phyloP scores from a whole-genome alignment of 2,888 invertebrate species.

The Choreutis nemorana region DNA sequence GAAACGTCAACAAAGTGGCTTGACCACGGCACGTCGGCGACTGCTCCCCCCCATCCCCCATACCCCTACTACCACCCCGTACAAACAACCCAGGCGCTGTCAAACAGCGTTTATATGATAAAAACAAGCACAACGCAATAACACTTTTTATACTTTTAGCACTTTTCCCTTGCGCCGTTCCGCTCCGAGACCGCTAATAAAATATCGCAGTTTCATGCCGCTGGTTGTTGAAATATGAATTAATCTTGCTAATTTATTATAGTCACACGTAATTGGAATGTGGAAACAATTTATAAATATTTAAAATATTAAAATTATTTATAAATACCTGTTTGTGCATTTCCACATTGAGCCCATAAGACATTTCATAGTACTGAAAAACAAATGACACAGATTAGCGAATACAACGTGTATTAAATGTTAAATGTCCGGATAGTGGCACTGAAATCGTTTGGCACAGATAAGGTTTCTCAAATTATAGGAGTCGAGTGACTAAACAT shows the following conservation, averaged over 20 bases:
- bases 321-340: constrained; percentile 94
- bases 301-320: constrained; percentile 8
- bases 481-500: constrained; percentile 60
- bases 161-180: constrained; percentile 31
- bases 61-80: constrained; percentile 15
- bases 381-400: constrained; percentile 46
- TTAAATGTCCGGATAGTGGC: constrained; percentile 29
- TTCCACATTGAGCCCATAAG: constrained; percentile 95
- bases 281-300: constrained; percentile 20
- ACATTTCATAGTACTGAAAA: constrained; percentile 98
- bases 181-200: constrained; percentile 22
- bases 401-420: constrained; percentile 23
- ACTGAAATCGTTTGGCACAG: constrained; percentile 52
- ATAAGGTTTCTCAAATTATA: constrained; percentile 60
- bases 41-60: constrained; percentile 12
- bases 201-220: constrained; percentile 27
- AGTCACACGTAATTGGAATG: constrained; percentile 20
- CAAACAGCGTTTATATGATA: constrained; percentile 56
- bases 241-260: constrained; percentile 13
- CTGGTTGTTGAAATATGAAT: constrained; percentile 19
- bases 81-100: constrained; percentile 25
- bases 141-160: constrained; percentile 46
- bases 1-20: constrained; percentile 38
- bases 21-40: constrained; percentile 17
- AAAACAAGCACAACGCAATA: constrained; percentile 43